Evolutionary conservation across 2,797 vertebrate species (phyloP), one percentile per base, ranked within the genome.

Genomic region (Uromys caudimaculatus): DNA sequence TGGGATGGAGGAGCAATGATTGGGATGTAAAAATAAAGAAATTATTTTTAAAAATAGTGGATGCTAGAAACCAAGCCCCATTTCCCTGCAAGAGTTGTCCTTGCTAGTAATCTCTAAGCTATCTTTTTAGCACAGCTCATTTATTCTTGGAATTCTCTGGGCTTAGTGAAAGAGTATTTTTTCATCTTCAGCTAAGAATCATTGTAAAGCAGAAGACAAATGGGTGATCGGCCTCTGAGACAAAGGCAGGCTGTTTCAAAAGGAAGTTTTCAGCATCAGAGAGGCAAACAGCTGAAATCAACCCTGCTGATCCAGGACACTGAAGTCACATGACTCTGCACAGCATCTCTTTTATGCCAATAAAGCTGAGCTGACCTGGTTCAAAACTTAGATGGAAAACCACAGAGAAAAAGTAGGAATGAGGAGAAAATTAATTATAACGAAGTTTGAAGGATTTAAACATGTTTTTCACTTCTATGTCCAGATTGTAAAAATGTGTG

Each of bases 211-310:
- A 14, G 13, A 83, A 23, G 1, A 54, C 16, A 4, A 35, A 16
- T 13, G 13, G 1, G 12, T 19, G 24, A 1, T 23, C 2, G 2
- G 5, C 5, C 41, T 84, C 79, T 54, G 14, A 52, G 35, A n/a
- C 1, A 52, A 52, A 47, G 32, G 44, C 64, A 35, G 27, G 38
- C 13, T 83, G 0, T 81, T n/a, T 44, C 13, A 23, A 27, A 3
- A 67, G 13, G 4, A 52, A 35, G 0, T 29, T 2, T 21, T 23
- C n/a, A 17, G 12, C 0, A 13, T 27, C 17, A 64, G 0, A 54
- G 47, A 44, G 3, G 17, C 5, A 29, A 50, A 67, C 8, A 84
- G 27, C 6, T 17, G n/a, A 54, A 52, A 38, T 86, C 19, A 89
- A 67, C 67, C 0, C 11, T 7, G 16, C 8, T 60, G 0, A 12